Evolutionary conservation across 2,888 invertebrate species (phyloP).

Genomic region (Notocelia uddmanniana): DNA sequence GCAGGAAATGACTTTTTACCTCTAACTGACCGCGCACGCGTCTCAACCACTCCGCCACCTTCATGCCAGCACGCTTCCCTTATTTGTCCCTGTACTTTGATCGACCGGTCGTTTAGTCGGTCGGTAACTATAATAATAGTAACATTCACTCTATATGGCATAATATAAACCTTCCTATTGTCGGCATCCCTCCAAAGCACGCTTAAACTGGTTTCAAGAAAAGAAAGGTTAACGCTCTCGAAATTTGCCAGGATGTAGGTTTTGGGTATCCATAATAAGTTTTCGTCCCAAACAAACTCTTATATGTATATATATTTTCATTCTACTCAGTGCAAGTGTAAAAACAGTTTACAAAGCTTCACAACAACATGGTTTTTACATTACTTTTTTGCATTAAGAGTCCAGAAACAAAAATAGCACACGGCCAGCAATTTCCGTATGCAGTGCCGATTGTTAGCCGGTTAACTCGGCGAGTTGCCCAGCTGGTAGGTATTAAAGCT

Average conservation of each 20-base stretch:
- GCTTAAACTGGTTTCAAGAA: not conserved
- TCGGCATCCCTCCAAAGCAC: not conserved
- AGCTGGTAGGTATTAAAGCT: constrained; percentile 81
- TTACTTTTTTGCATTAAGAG: constrained; percentile 44
- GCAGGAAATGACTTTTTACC: no score
- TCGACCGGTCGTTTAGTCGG: not conserved
- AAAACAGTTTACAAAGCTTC: constrained; percentile 20
- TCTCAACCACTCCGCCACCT: no score
- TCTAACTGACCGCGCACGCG: no score
- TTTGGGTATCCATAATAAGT: not conserved
- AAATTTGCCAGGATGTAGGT: not conserved
- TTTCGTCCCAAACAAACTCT: not conserved
- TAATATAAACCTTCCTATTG: not conserved
- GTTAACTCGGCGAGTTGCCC: constrained; percentile 64
- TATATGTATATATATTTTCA: not conserved
- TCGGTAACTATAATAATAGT: not conserved
- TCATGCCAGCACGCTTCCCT: not conserved
- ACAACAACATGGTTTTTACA: constrained; percentile 38
- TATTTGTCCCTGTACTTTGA: not conserved
- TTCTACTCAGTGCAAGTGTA: not conserved
- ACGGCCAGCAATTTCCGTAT: constrained; percentile 70
- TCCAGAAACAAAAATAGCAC: constrained; percentile 63
- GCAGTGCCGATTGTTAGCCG: constrained; percentile 71
- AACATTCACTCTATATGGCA: not conserved
- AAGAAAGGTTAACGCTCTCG: not conserved